These are phyloP conservation scores for Microchirus variegatus DNA, from an alignment of 2,797 vertebrate genomes.

Conservation along the genomic window DNA sequence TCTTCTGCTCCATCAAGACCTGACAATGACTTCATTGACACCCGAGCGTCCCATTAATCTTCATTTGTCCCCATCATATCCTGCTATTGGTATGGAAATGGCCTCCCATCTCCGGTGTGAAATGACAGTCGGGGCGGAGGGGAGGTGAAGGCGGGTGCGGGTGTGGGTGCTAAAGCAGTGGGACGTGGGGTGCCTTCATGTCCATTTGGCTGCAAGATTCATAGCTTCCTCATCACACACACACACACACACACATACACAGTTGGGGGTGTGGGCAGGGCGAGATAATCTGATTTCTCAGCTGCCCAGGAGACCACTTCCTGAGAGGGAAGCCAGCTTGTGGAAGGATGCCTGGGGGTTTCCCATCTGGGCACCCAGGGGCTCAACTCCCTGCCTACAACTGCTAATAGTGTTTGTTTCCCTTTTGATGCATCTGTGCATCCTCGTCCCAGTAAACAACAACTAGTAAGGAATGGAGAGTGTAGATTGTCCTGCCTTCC, in stretches of 20 bases:
- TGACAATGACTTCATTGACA: slow-evolving; percentile 81
- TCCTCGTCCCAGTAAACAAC: no score
- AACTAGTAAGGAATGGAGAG: no score
- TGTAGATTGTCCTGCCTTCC: no score
- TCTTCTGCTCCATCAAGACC: slow-evolving; percentile 71
- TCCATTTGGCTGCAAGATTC: slow-evolving; percentile 72
- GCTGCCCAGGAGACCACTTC: slow-evolving; percentile 76
- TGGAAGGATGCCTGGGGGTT: slow-evolving; percentile 64
- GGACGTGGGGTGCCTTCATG: slow-evolving; percentile 53
- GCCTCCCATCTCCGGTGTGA: slow-evolving; percentile 59
- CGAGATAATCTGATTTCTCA: slow-evolving; percentile 79
- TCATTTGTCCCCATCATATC: slow-evolving; percentile 84
- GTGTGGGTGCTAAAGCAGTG: slow-evolving; percentile 35
- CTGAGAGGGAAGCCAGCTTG: slow-evolving; percentile 71
- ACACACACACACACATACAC: slow-evolving; percentile 36
- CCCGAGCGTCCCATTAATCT: slow-evolving; percentile 81
- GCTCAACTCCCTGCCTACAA: slow-evolving; percentile 44
- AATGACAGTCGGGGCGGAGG: slow-evolving; percentile 23
- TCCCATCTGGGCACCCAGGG: slow-evolving; percentile 63
- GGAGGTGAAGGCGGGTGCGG: background rate
- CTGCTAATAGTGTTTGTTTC: slow-evolving; percentile 30
- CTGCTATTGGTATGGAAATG: slow-evolving; percentile 86
- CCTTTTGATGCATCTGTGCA: slow-evolving; percentile 5
- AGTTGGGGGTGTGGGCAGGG: slow-evolving; percentile 60
- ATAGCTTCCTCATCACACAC: slow-evolving; percentile 32